Conservation (phyloP, 35 echinoderm and acorn worm species). For the Eucidaris tribuloides region DNA sequence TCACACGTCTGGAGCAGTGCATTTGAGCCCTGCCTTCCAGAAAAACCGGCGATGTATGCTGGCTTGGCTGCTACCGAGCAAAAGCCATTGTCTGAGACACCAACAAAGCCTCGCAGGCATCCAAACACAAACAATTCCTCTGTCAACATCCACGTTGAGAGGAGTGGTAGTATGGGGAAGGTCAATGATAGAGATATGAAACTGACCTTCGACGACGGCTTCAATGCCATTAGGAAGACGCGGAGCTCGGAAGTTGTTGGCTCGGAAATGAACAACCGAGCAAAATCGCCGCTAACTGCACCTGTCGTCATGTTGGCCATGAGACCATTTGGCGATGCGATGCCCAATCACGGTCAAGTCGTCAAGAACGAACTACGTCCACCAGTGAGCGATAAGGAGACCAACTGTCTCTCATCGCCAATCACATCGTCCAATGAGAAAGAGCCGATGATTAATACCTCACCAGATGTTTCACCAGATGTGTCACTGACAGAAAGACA, state of each 20-base stretch:
- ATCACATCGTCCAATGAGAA: not conserved
- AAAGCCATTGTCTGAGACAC: too few relatives aligned
- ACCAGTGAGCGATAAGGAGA: not conserved
- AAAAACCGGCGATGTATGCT: not conserved
- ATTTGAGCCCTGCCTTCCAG: conserved; percentile 18
- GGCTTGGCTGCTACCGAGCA: not conserved
- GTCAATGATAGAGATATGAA: not conserved
- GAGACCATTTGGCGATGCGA: not conserved
- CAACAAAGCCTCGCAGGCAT: not conserved
- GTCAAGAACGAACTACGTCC: conserved; percentile 4
- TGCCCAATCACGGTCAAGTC: not conserved
- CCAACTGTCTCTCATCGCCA: not conserved
- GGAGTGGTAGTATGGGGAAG: not conserved
- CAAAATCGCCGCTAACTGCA: not conserved
- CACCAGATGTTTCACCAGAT: too few relatives aligned
- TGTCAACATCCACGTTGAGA: not conserved
- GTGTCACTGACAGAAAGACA: too few relatives aligned
- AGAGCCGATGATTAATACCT: too few relatives aligned
- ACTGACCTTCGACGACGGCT: not conserved
- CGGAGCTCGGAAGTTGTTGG: not conserved
- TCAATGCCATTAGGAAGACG: not conserved
- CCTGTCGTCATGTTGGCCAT: not conserved
- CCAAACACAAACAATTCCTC: not conserved
- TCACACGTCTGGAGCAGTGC: conserved; percentile 24
- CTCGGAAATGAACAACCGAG: conserved; percentile 8